A percentile compares a stretch with the other conserved stretches of the same genome.
Conservation (phyloP, 2,888 invertebrate genomes). For the Stomorhina lunata region DNA sequence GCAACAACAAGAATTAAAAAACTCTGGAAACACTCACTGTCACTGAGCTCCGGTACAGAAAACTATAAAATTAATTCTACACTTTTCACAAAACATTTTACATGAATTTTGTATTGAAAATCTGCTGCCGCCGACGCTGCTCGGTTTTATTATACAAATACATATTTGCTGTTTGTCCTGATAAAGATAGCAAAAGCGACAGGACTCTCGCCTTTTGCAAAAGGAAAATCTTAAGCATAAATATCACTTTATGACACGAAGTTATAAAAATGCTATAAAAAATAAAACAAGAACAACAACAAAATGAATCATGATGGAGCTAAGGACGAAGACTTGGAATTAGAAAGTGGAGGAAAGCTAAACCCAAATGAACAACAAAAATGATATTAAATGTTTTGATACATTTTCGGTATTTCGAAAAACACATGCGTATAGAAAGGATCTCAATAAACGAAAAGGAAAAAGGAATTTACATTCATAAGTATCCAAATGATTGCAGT, state of each 20-base stretch:
- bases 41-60: neutral
- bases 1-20: conserved; percentile 64
- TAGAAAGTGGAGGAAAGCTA: neutral
- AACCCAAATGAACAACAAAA: conserved; percentile 25
- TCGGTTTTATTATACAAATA: neutral
- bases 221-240: conserved; percentile 51
- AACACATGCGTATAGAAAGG: conserved; percentile 59
- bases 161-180: conserved; percentile 11
- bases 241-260: conserved; percentile 66
- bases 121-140: conserved; percentile 2
- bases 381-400: conserved; percentile 47
- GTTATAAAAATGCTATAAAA: conserved; percentile 29
- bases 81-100: too few relatives aligned
- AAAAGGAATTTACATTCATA: conserved; percentile 8
- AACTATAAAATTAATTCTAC: conserved; percentile 34
- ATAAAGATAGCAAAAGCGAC: conserved; percentile 60
- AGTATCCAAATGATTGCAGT: neutral
- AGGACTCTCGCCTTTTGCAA: conserved; percentile 47
- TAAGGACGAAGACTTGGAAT: too few relatives aligned
- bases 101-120: neutral
- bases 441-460: conserved; percentile 20
- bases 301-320: neutral
- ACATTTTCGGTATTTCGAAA: conserved; percentile 20
- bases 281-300: neutral
- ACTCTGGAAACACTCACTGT: conserved; percentile 50